Evolutionary conservation across 2,888 invertebrate species (phyloP).

Genomic region (Acronicta aceris): DNA sequence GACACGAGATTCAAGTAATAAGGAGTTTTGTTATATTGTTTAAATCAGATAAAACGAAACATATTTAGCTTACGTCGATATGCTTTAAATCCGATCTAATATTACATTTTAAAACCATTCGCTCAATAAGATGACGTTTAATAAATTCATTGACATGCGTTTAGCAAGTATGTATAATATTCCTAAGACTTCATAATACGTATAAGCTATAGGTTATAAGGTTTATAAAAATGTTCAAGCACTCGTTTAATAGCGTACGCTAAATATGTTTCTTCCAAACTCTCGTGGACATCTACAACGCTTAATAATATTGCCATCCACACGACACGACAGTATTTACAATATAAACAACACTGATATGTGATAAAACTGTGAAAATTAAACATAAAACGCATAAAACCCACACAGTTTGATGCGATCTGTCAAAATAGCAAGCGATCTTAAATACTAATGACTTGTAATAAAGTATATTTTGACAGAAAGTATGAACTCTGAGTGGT

Average conservation of each 20-base stretch:
- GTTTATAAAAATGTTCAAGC: conserved; percentile 36
- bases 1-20: conserved; percentile 63
- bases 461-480: conserved; percentile 54
- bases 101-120: conserved; percentile 24
- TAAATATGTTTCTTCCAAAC: conserved; percentile 46
- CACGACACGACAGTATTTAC: conserved; percentile 85
- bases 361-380: conserved; percentile 75
- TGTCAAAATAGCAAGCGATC: conserved; percentile 56
- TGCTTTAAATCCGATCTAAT: conserved; percentile 10
- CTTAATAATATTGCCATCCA: conserved; percentile 72
- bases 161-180: conserved; percentile 27
- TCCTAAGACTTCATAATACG: conserved; percentile 20
- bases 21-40: conserved; percentile 46
- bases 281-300: conserved; percentile 43
- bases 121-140: conserved; percentile 25
- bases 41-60: conserved; percentile 40
- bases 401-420: conserved; percentile 59
- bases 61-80: conserved; percentile 52
- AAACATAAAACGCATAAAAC: conserved; percentile 54
- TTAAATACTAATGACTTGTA: conserved; percentile 43
- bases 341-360: conserved; percentile 81
- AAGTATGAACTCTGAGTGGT: conserved; percentile 58
- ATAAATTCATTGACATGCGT: conserved; percentile 30
- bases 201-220: conserved; percentile 27
- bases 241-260: conserved; percentile 34